Conservation (phyloP, 2,888 invertebrate genomes). For the Drosophila vallismaia region DNA sequence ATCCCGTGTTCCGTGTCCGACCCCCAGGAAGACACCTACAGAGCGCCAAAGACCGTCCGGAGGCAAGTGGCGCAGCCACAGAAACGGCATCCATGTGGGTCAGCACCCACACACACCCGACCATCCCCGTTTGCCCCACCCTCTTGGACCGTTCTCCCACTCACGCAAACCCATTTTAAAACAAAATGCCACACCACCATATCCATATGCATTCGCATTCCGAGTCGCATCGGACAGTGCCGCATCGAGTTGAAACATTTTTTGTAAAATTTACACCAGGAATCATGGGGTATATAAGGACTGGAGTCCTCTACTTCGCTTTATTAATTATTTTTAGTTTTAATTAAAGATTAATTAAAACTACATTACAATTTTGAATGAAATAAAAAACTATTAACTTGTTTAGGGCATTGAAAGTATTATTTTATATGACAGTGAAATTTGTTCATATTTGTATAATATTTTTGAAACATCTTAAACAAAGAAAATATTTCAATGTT, state of each 20-base stretch:
- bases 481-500: no score
- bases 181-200: constrained; percentile 28
- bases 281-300: constrained; percentile 8
- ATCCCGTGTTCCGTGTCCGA: constrained; percentile 26
- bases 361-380: no score
- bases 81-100: constrained; percentile 65
- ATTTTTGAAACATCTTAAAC: no score
- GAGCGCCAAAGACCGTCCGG: constrained; percentile 52
- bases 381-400: no score
- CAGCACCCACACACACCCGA: constrained; percentile 53
- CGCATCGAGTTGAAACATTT: constrained; percentile 58
- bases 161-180: not conserved
- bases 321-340: no score
- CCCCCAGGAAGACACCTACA: constrained; percentile 51
- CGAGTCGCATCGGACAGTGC: constrained; percentile 50
- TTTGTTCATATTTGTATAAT: no score
- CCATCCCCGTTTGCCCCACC: no score
- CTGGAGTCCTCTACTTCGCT: no score
- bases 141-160: not conserved
- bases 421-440: no score
- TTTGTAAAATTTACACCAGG: constrained; percentile 18
- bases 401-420: no score
- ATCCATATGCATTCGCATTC: constrained; percentile 46
- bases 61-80: constrained; percentile 51
- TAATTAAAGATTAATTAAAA: no score